Base-by-base conservation (phyloP, 2,888 invertebrate species). In the Hirtodrosophila duncani region DNA sequence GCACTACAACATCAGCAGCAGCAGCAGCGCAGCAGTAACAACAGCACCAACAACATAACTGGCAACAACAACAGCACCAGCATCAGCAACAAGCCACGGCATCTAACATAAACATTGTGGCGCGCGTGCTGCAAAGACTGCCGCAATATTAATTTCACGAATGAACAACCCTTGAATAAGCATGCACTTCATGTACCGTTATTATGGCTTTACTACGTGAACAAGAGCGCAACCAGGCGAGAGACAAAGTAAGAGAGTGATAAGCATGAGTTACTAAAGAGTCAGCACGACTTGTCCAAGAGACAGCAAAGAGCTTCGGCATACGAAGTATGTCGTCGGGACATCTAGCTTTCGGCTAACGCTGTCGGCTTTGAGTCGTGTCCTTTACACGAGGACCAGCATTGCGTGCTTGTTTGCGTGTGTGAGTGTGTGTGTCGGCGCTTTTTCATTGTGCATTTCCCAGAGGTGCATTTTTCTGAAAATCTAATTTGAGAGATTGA, bases 401-500 rank as follows among this genome's bases (percentile, higher is more conserved):
- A n/a, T 7, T 37, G 24, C 16, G n/a, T 7, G 11, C 2, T 17
- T 21, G 10, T 31, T 27, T 49, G 41, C 50, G 44, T 45, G 38
- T 31, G 41, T 33, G 11, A 20, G 39, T 57, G 37, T 27, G 23
- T 16, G 34, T 37, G n/a, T 29, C 33, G 56, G 62, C 44, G 71
- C 66, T 70, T 81, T 78, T 78, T 81, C 81, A 75, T 74, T 77
- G 78, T 83, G 84, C 79, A 83, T 83, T 83, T 83, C 83, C 83
- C 83, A 80, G 72, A 80, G 82, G 83, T 84, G 84, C 83, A 84
- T 83, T 83, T 83, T 82, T 79, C 81, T 72, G 70, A 82, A 83
- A 83, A 82, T 84, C 83, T 83, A 83, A 83, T 84, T 83, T 83
- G 81, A 81, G 80, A 81, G 82, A 82, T 79, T 84, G 75, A 75